These are phyloP conservation scores for Xestia xanthographa DNA, from an alignment of 2,888 invertebrate species.

Conservation along the genomic window DNA sequence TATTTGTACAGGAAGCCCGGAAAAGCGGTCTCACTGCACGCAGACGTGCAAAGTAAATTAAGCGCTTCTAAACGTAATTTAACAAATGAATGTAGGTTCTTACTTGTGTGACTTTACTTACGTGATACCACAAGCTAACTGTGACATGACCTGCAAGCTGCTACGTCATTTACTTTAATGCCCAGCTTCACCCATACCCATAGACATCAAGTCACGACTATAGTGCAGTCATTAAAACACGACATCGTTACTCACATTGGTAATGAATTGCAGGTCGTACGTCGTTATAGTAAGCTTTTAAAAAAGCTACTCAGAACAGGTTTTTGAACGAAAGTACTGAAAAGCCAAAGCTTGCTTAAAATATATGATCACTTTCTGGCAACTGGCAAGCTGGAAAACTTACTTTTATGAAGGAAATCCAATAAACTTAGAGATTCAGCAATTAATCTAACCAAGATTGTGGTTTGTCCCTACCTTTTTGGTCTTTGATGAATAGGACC, in stretches of 20 bases:
- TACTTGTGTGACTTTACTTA: conserved; percentile 21
- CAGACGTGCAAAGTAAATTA: conserved; percentile 40
- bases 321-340: background rate
- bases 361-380: background rate
- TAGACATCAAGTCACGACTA: conserved; percentile 44
- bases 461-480: background rate
- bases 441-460: conserved; percentile 1
- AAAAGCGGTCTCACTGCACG: conserved; percentile 17
- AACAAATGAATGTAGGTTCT: conserved; percentile 9
- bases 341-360: background rate
- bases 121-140: conserved; percentile 18
- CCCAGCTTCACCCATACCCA: conserved; percentile 34
- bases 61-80: conserved; percentile 34
- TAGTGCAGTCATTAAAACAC: conserved; percentile 58
- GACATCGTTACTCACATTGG: conserved; percentile 39
- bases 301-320: background rate
- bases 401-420: background rate
- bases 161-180: conserved; percentile 49
- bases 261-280: conserved; percentile 43
- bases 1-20: conserved; percentile 26
- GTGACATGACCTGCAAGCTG: conserved; percentile 39
- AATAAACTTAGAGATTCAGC: background rate
- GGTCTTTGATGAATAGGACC: background rate
- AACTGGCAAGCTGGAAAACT: background rate
- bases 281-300: conserved; percentile 6